Evolutionary conservation across 2,113 vertebrate genomes (phyloP).

Genomic region (Notarius lentiginosus): DNA sequence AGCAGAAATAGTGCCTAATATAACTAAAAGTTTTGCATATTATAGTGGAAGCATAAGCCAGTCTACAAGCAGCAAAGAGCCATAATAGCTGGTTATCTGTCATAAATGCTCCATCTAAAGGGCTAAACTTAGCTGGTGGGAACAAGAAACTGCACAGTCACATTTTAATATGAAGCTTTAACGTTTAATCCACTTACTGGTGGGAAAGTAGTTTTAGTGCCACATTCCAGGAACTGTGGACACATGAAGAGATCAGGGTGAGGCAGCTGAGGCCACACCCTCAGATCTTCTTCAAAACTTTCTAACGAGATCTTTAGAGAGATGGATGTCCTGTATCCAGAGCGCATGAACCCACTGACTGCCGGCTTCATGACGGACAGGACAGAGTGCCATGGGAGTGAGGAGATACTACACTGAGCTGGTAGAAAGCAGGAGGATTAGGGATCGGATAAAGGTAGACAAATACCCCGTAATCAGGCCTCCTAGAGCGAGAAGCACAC

Average conservation of each 20-base stretch:
- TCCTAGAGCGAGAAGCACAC: slow-evolving; percentile 19
- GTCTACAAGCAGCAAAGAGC: background rate
- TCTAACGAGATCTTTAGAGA: slow-evolving; percentile 31
- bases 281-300: slow-evolving; percentile 44
- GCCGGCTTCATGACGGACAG: slow-evolving; percentile 1
- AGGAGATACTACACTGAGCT: background rate
- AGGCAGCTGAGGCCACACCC: slow-evolving; percentile 28
- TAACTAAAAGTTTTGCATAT: background rate
- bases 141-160: slow-evolving; percentile 42
- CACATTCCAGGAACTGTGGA: slow-evolving; percentile 46
- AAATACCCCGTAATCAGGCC: slow-evolving; percentile 23
- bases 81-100: background rate
- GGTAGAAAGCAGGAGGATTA: slow-evolving; percentile 28
- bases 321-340: background rate
- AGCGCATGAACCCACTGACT: slow-evolving; percentile 37
- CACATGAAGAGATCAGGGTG: slow-evolving; percentile 40
- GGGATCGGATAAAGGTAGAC: slow-evolving; percentile 24
- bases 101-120: slow-evolving; percentile 45
- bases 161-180: slow-evolving; percentile 58
- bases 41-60: background rate
- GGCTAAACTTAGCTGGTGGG: slow-evolving; percentile 38
- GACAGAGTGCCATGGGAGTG: background rate
- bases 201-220: slow-evolving; percentile 58
- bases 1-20: background rate
- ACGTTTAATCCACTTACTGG: slow-evolving; percentile 58